Evolutionary conservation across 2,888 invertebrate species (phyloP), one percentile per base, ranked within the genome.

Genomic region (Drosophila pseudotalamancana): DNA sequence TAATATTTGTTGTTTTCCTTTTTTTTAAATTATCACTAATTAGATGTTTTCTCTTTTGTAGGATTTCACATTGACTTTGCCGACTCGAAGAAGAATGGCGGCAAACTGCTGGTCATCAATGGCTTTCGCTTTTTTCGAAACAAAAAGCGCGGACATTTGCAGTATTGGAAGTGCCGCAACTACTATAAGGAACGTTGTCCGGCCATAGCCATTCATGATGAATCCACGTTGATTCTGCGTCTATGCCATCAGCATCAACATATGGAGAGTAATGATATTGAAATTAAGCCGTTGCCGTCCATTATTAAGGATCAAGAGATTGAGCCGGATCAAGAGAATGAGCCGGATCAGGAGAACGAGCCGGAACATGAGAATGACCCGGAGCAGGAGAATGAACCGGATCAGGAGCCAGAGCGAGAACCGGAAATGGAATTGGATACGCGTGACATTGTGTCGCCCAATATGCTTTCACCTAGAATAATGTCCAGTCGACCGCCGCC

Each of bases 171-270:
- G 65, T 92, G 92, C 62, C 91, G 91, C 43, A 90, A 91, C 56
- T 92, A 92, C 56, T 92, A 92, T 49, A 92, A 92, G 64, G 90
- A 91, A 31, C 91, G 91, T 42, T 92, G 92, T 68, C 92, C 92
- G 6, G 90, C 92, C 9, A 91, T 92, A 45, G 91, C 91, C 0
- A 91, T 92, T 27, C 90, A 91, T 37, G 91, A 92, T 79, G 91
- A 92, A 49, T 87, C 84, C 6, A 89, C 90, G 5, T 71, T 89
- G 5, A 90, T 90, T 56, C 66, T 91, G 51, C 83, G 90, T 8
- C 71, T 91, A 9, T 91, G 91, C 32, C 91, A 92, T 70, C 90
- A 90, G 65, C 92, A 92, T 68, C 89, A 88, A 68, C 91, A 92
- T 60, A 71, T 86, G 35, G 88, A 89, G 37, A 90, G 90, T 56